Evolutionary conservation across 2,888 invertebrate genomes (phyloP).

Genomic region (Strigamia transsilvanica): DNA sequence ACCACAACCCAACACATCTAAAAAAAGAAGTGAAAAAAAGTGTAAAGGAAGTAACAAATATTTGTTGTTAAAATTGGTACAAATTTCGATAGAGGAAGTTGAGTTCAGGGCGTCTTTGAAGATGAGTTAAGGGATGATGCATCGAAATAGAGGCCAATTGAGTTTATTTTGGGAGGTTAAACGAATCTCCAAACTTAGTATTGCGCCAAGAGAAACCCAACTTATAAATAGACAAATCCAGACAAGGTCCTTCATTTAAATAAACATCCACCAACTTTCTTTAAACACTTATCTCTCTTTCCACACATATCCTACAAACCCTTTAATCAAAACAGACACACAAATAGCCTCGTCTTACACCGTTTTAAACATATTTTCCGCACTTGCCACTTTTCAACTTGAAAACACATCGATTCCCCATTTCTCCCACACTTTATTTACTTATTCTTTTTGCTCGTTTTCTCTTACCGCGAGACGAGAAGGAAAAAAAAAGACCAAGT

Average conservation of each 20-base stretch:
- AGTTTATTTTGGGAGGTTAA: slow-evolving; percentile 43
- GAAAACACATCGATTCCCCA: slow-evolving; percentile 24
- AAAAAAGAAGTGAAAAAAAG: too few relatives aligned
- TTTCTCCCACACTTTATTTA: slow-evolving; percentile 40
- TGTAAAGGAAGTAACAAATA: too few relatives aligned
- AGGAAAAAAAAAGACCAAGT: not conserved
- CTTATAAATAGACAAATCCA: slow-evolving; percentile 34
- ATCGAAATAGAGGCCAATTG: slow-evolving; percentile 34
- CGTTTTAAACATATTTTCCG: not conserved
- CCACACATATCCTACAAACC: not conserved
- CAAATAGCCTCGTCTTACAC: not conserved
- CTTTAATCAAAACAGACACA: not conserved
- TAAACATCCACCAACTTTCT: slow-evolving; percentile 26
- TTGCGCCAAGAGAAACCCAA: slow-evolving; percentile 11
- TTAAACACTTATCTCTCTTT: not conserved
- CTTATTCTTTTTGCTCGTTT: slow-evolving; percentile 14
- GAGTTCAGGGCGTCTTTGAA: not conserved
- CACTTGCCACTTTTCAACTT: not conserved
- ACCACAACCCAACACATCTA: too few relatives aligned
- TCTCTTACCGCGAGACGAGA: not conserved
- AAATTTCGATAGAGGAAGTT: not conserved
- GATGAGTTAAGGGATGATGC: not conserved
- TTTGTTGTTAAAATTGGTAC: not conserved
- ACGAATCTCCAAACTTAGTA: slow-evolving; percentile 47
- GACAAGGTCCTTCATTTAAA: slow-evolving; percentile 46